phyloP scores from a whole-genome alignment of 2,888 invertebrate species.

The Caenorhabditis imperialis region DNA sequence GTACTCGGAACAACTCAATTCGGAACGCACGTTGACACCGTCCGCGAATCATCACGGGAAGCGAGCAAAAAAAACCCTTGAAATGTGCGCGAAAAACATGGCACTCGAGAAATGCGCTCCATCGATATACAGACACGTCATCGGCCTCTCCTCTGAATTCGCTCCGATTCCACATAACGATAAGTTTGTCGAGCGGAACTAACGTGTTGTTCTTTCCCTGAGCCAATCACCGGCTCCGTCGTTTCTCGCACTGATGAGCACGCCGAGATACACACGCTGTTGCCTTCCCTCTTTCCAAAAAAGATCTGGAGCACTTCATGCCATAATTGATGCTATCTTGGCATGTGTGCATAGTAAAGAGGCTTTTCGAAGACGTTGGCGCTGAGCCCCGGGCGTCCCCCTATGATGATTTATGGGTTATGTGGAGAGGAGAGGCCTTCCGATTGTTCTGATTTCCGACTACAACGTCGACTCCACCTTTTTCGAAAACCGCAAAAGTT shows the following conservation, averaged over 20 bases:
- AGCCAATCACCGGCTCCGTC: constrained; percentile 4
- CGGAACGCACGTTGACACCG: constrained; percentile 7
- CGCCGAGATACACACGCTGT: constrained; percentile 12
- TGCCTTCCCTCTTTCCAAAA: not conserved
- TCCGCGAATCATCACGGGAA: not conserved
- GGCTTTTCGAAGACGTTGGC: not conserved
- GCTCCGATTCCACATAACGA: constrained; percentile 33
- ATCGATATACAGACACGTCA: constrained; percentile 18
- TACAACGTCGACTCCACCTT: not conserved
- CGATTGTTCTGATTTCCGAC: constrained; percentile 14
- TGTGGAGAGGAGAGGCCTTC: constrained; percentile 8
- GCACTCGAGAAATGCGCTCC: not conserved
- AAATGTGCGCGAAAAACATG: constrained; percentile 1
- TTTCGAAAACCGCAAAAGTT: constrained; percentile 2
- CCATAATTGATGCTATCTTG: constrained; percentile 26
- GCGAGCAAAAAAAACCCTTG: constrained; percentile 9
- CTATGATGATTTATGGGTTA: constrained; percentile 52
- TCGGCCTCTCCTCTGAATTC: not conserved
- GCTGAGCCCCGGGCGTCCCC: constrained; percentile 18
- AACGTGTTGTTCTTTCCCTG: constrained; percentile 26
- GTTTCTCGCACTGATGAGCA: constrained; percentile 43
- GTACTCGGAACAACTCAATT: constrained; percentile 4
- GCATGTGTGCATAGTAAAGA: constrained; percentile 27
- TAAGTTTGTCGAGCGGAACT: constrained; percentile 36
- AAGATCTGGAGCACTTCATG: constrained; percentile 12